A percentile compares a stretch with the other conserved stretches of the same genome.
Conservation (phyloP, 2,888 invertebrate species). For the Parasteatoda lunata region DNA sequence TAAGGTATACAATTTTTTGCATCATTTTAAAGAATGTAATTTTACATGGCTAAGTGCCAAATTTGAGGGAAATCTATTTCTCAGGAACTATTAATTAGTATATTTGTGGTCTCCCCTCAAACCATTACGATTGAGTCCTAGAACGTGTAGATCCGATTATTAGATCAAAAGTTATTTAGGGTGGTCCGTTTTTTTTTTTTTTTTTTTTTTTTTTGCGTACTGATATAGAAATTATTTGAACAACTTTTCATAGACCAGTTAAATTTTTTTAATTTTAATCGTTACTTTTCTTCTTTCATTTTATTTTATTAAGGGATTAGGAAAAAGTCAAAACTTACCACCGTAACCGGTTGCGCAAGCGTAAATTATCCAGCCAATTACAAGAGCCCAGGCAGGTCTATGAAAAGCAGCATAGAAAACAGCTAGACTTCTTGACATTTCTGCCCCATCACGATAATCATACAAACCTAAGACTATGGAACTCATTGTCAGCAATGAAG, state of each 20-base stretch:
- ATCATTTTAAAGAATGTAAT: too few species aligned
- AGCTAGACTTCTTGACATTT: conserved; percentile 34
- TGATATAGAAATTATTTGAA: background rate
- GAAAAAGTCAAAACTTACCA: conserved; percentile 46
- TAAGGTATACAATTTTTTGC: too few species aligned
- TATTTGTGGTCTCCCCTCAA: background rate
- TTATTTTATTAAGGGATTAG: too few species aligned
- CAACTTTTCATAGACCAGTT: background rate
- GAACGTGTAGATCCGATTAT: too few species aligned
- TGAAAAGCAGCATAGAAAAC: conserved; percentile 72
- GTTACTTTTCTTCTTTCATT: background rate
- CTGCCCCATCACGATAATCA: conserved; percentile 29
- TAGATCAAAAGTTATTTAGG: too few species aligned
- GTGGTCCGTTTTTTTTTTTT: too few species aligned
- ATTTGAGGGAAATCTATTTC: background rate
- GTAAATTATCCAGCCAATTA: conserved; percentile 73
- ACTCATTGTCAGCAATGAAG: conserved; percentile 2
- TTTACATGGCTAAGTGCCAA: too few species aligned
- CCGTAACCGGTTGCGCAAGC: conserved; percentile 74
- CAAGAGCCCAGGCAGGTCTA: conserved; percentile 73
- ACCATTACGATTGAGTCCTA: too few species aligned
- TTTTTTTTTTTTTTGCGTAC: background rate
- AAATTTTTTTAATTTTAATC: background rate
- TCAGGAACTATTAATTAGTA: background rate
- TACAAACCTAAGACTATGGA: conserved; percentile 47